These are phyloP conservation scores for Mesodorylaimus sp. DNA, from an alignment of 2,888 invertebrate genomes.

Conservation along the genomic window DNA sequence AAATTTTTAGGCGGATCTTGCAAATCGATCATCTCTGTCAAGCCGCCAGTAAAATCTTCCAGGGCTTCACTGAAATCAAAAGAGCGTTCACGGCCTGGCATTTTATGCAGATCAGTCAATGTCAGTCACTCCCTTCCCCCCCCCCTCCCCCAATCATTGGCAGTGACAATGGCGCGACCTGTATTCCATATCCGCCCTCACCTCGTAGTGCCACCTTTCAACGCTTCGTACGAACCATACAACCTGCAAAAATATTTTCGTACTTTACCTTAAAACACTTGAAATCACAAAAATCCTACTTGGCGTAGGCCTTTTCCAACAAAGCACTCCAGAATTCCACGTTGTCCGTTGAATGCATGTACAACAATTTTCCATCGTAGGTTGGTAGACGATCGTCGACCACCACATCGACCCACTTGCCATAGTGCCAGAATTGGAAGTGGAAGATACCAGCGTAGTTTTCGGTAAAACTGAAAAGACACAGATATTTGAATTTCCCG, in stretches of 20 bases:
- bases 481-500: too few species aligned
- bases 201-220: constrained; percentile 93
- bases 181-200: too few species aligned
- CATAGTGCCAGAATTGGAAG: constrained; percentile 78
- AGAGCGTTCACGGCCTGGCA: too few species aligned
- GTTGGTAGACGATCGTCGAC: constrained; percentile 81
- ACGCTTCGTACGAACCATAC: constrained; percentile 87
- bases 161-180: too few species aligned
- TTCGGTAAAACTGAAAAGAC: constrained; percentile 50
- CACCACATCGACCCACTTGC: constrained; percentile 72
- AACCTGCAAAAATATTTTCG: constrained; percentile 41
- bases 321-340: constrained; percentile 92
- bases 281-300: too few species aligned
- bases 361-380: constrained; percentile 58
- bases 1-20: constrained; percentile 61
- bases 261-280: too few species aligned
- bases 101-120: too few species aligned
- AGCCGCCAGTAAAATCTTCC: constrained; percentile 76
- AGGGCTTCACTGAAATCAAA: constrained; percentile 93
- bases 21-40: constrained; percentile 48
- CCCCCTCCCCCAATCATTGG: too few species aligned
- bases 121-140: too few species aligned
- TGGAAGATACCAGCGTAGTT: constrained; percentile 88
- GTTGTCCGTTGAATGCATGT: constrained; percentile 58
- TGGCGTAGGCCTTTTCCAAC: constrained; percentile 83